phyloP scores from a whole-genome alignment of 2,113 vertebrate genomes.

The Corythaixoides concolor region DNA sequence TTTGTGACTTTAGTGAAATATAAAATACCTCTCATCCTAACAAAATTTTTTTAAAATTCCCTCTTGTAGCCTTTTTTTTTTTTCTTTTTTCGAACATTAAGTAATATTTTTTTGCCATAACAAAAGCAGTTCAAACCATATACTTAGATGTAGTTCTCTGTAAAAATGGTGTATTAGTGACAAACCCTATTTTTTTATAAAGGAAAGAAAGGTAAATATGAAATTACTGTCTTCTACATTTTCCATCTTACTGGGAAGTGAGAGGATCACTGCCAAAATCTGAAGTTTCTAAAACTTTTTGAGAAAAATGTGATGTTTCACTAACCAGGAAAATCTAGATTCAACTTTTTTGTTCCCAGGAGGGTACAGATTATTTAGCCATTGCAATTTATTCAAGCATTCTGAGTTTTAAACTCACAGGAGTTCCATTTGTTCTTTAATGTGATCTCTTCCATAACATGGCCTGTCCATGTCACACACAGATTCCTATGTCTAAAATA shows the following conservation, averaged over 20 bases:
- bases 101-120: background rate
- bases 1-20: slow-evolving; percentile 18
- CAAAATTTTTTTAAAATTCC: slow-evolving; percentile 54
- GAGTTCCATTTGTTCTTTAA: background rate
- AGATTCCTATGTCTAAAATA: rapidly evolving
- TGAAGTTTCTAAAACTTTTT: background rate
- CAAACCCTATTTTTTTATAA: background rate
- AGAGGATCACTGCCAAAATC: background rate
- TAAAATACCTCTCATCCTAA: slow-evolving; percentile 18
- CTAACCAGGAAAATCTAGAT: background rate
- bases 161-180: background rate
- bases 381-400: background rate
- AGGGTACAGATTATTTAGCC: background rate
- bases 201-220: background rate
- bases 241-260: background rate
- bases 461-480: background rate
- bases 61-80: background rate
- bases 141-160: background rate
- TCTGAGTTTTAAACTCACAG: background rate
- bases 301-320: background rate
- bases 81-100: background rate
- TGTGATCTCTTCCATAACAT: background rate
- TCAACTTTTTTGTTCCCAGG: background rate
- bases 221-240: background rate
- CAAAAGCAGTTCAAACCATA: background rate